phyloP scores from a whole-genome alignment of 2,113 vertebrate genomes.

The Heptranchias perlo region DNA sequence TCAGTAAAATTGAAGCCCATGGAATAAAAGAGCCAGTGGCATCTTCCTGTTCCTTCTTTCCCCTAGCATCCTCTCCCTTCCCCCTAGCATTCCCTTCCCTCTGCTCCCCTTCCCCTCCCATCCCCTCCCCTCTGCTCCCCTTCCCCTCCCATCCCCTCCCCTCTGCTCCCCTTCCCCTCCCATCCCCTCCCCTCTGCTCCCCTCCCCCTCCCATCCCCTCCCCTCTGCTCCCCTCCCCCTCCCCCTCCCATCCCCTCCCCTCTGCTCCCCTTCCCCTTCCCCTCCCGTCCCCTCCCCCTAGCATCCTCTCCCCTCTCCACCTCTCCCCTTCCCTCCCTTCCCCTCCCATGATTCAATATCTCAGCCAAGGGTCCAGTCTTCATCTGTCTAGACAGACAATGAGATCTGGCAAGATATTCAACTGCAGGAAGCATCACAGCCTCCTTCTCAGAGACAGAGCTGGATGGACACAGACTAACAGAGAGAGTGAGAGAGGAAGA shows the following conservation, averaged over 20 bases:
- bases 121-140: not conserved
- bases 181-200: slow-evolving; percentile 11
- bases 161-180: not conserved
- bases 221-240: not conserved
- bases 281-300: not conserved
- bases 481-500: no score
- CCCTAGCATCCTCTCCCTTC: not conserved
- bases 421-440: no score
- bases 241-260: not conserved
- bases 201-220: not conserved
- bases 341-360: no score
- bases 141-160: not conserved
- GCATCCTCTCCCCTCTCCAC: not conserved
- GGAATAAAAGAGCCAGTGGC: no score
- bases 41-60: not conserved
- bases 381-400: no score
- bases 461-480: no score
- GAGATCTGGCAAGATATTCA: no score
- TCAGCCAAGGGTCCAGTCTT: no score
- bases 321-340: slow-evolving; percentile 42
- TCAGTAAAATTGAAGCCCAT: no score
- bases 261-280: not conserved
- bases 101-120: not conserved
- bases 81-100: not conserved
- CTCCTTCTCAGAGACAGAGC: no score